Conservation (phyloP, 2,797 vertebrate species). For the Enteromius anoplus region DNA sequence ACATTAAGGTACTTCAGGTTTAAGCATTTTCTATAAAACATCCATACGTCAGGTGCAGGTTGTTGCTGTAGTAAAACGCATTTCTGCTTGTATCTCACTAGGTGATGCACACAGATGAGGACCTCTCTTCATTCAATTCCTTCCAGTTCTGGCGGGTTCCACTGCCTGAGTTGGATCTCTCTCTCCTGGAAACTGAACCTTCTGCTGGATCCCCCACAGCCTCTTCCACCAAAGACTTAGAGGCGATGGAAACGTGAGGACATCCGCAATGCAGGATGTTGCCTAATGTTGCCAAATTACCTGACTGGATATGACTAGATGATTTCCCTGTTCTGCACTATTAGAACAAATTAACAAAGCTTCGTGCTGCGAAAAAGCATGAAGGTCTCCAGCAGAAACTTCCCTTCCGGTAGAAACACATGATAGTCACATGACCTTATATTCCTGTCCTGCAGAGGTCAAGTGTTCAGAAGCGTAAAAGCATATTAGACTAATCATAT, state of each 20-base stretch:
- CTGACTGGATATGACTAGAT: neutral
- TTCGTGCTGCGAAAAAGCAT: neutral
- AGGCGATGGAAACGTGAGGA: constrained; percentile 87
- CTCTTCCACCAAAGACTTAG: constrained; percentile 62
- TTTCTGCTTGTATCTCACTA: constrained; percentile 37
- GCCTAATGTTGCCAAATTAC: neutral
- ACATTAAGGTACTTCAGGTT: neutral
- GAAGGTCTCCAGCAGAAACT: constrained; percentile 2
- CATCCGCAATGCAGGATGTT: neutral
- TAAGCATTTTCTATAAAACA: too few species aligned
- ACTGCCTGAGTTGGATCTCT: constrained; percentile 84
- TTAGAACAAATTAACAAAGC: neutral
- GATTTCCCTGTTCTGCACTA: neutral
- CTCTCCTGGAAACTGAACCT: constrained; percentile 72
- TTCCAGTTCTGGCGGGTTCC: constrained; percentile 93
- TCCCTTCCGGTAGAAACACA: neutral
- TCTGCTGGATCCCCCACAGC: constrained; percentile 30
- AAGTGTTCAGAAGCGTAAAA: neutral
- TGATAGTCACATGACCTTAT: neutral
- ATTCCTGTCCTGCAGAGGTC: neutral
- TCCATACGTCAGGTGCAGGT: neutral
- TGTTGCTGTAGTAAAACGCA: neutral
- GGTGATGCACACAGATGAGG: constrained; percentile 70
- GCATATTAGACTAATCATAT: neutral
- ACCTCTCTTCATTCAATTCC: constrained; percentile 82